phyloP scores from a whole-genome alignment of 2,888 invertebrate genomes.

The Orchesella flavescens region DNA sequence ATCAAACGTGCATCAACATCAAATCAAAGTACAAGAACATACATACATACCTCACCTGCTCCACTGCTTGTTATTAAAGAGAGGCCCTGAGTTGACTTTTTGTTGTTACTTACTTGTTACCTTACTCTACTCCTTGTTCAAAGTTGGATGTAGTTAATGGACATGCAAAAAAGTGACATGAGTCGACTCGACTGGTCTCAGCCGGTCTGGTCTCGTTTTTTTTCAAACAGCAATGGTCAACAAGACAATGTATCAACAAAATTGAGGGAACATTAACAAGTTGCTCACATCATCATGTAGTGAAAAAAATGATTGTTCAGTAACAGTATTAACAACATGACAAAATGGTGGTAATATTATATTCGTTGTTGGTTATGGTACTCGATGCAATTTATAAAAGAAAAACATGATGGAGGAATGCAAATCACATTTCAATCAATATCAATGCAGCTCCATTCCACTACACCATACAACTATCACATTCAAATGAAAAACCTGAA shows the following conservation, averaged over 20 bases:
- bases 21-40: no score
- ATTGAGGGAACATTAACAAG: not conserved
- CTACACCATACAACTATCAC: slow-evolving; percentile 28
- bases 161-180: slow-evolving; percentile 40
- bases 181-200: slow-evolving; percentile 1
- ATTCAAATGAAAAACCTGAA: slow-evolving; percentile 28
- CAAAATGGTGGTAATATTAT: slow-evolving; percentile 25
- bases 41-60: no score
- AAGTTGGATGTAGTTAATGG: slow-evolving; percentile 35
- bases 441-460: no score
- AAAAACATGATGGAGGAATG: slow-evolving; percentile 40
- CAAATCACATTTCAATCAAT: slow-evolving; percentile 31
- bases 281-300: not conserved
- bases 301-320: not conserved
- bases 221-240: not conserved
- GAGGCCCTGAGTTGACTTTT: not conserved
- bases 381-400: not conserved
- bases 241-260: not conserved
- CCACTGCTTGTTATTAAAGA: not conserved
- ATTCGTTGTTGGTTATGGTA: slow-evolving; percentile 19
- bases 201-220: slow-evolving; percentile 28
- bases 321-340: not conserved
- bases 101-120: slow-evolving; percentile 17
- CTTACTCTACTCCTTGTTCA: slow-evolving; percentile 28
- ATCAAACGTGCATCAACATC: not conserved